A percentile compares a stretch with the other conserved stretches of the same genome.
Evolutionary conservation across 2,797 vertebrate species (phyloP).

Genomic region (Tiaroga cobitis): DNA sequence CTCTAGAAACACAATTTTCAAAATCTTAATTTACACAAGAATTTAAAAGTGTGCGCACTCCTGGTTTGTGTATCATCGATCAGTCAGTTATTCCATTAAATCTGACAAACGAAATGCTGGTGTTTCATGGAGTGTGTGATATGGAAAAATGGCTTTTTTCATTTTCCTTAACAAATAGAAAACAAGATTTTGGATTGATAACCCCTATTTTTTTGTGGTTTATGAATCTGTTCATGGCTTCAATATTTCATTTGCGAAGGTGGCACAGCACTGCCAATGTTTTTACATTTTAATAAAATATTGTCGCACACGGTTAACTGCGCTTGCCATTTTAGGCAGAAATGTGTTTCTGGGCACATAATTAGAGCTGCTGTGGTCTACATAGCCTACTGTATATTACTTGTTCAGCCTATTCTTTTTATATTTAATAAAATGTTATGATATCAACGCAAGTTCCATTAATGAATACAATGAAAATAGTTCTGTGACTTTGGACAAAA

Average conservation of each 20-base stretch:
- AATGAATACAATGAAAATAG: neutral
- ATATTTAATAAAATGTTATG: too few species aligned
- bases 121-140: neutral
- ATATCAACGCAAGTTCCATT: neutral
- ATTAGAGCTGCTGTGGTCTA: too few species aligned
- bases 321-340: too few species aligned
- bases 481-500: neutral
- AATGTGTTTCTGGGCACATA: too few species aligned
- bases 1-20: neutral
- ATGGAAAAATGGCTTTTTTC: too few species aligned
- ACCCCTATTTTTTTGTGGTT: too few species aligned
- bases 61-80: neutral
- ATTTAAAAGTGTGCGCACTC: neutral
- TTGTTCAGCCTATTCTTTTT: too few species aligned
- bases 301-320: too few species aligned
- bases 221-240: neutral
- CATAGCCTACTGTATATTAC: too few species aligned
- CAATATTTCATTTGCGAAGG: neutral
- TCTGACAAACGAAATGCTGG: neutral
- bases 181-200: too few species aligned
- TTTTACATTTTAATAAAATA: too few species aligned
- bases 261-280: too few species aligned
- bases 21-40: neutral
- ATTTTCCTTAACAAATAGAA: neutral
- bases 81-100: neutral